A percentile compares a stretch with the other conserved stretches of the same genome.
phyloP scores from a whole-genome alignment of 2,113 vertebrate species.

The Heterocephalus glaber region DNA sequence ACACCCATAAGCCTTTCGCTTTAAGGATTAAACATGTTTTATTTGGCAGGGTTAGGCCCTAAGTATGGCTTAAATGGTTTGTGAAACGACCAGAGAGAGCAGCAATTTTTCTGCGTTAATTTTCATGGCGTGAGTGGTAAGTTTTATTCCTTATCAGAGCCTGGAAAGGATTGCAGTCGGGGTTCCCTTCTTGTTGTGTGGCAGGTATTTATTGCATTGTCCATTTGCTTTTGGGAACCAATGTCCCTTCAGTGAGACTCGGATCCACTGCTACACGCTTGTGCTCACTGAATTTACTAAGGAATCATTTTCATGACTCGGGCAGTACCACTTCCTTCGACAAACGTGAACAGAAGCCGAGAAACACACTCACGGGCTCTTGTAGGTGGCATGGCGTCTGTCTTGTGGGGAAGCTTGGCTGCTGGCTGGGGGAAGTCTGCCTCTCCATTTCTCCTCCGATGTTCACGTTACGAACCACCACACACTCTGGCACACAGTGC shows the following conservation, averaged over 20 bases:
- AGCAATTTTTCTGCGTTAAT: conserved; percentile 29
- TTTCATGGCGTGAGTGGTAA: background rate
- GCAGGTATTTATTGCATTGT: background rate
- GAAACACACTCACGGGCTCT: background rate
- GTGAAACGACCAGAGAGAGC: background rate
- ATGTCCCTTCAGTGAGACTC: background rate
- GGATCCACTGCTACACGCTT: background rate
- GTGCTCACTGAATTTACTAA: background rate
- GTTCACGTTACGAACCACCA: background rate
- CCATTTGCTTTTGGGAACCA: background rate
- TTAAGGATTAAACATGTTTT: background rate
- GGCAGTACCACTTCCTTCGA: conserved; percentile 5
- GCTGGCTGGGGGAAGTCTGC: conserved; percentile 40
- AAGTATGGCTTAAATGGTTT: background rate
- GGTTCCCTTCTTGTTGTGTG: background rate
- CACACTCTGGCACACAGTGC: background rate
- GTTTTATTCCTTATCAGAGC: background rate
- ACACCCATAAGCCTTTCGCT: background rate
- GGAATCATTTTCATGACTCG: conserved; percentile 35
- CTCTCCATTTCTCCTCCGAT: conserved; percentile 60
- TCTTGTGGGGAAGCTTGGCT: conserved; percentile 23
- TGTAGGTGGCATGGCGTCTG: conserved; percentile 33
- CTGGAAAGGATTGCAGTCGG: background rate
- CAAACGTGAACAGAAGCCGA: conserved; percentile 50
- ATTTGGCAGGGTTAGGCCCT: background rate